phyloP scores from a whole-genome alignment of 2,888 invertebrate species.

The Dicyrtomina minuta region DNA sequence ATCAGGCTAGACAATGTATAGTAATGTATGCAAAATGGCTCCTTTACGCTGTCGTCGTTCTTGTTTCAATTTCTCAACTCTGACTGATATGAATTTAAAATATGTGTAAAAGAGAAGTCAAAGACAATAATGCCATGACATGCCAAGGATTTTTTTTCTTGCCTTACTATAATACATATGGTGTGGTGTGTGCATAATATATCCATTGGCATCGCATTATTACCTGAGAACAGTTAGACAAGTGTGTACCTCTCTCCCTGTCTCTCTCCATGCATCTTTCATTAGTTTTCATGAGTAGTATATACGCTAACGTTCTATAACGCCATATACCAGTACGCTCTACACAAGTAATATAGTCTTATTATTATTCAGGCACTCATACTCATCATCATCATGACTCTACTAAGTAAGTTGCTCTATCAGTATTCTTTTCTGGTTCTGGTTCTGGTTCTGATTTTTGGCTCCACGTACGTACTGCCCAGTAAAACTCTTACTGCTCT shows the following conservation, averaged over 20 bases:
- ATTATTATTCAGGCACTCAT: too few relatives aligned
- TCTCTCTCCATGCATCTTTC: neutral
- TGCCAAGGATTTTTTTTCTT: too few relatives aligned
- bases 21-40: too few relatives aligned
- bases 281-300: neutral
- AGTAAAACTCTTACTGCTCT: too few relatives aligned
- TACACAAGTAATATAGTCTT: too few relatives aligned
- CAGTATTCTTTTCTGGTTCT: neutral
- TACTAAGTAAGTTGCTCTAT: neutral
- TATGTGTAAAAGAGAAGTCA: neutral
- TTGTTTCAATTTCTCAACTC: neutral
- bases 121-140: neutral
- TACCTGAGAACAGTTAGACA: neutral
- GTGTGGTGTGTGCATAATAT: constrained; percentile 12
- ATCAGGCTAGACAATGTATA: too few relatives aligned
- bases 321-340: too few relatives aligned
- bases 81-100: constrained; percentile 13
- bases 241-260: too few relatives aligned
- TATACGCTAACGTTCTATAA: neutral
- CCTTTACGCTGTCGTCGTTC: too few relatives aligned
- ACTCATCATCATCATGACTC: neutral
- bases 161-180: too few relatives aligned
- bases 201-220: constrained; percentile 22
- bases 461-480: too few relatives aligned
- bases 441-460: too few relatives aligned